phyloP scores from a whole-genome alignment of 2,113 vertebrate genomes.

The Damaliscus lunatus region DNA sequence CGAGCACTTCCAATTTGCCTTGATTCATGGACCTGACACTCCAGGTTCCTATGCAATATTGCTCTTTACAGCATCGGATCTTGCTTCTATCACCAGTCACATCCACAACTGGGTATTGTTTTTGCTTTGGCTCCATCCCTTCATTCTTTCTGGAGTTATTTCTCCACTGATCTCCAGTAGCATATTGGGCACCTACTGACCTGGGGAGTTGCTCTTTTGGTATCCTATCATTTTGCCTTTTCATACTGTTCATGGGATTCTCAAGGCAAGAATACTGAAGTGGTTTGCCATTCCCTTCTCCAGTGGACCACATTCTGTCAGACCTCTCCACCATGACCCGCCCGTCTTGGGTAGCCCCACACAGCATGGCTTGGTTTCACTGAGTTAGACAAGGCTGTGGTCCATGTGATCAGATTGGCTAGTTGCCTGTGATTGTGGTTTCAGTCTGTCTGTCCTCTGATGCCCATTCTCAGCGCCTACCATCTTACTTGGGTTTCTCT shows the following conservation, averaged over 20 bases:
- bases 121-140: not conserved
- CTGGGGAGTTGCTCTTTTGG: not conserved
- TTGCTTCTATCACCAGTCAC: not conserved
- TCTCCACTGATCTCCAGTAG: not conserved
- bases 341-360: not conserved
- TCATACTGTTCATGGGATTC: not conserved
- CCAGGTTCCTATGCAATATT: not conserved
- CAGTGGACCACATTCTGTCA: not conserved
- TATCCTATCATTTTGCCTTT: not conserved
- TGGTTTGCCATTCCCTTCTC: not conserved
- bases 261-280: not conserved
- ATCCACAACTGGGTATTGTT: not conserved
- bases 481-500: not conserved
- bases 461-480: not conserved
- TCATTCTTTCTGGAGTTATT: not conserved
- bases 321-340: not conserved
- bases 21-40: not conserved
- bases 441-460: not conserved
- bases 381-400: not conserved
- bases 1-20: not conserved
- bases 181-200: not conserved
- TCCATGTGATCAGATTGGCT: not conserved
- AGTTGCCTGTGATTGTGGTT: not conserved
- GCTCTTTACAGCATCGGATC: not conserved
- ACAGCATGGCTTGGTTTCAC: not conserved